Conservation (phyloP, 2,888 invertebrate species). For the Empis stercorea region DNA sequence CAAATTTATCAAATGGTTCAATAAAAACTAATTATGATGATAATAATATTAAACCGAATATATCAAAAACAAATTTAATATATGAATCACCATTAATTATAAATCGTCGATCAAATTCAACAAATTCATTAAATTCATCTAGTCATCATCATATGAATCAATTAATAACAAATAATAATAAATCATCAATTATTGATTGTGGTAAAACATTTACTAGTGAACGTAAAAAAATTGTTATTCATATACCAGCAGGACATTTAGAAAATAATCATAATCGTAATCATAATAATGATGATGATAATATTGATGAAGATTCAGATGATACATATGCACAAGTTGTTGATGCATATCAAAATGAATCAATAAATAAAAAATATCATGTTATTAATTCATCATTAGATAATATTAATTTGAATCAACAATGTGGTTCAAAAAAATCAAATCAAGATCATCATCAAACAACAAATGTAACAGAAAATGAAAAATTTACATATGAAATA, state of each 20-base stretch:
- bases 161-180: neutral
- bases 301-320: constrained; percentile 5
- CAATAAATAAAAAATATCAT: constrained; percentile 8
- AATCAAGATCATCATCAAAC: too few species aligned
- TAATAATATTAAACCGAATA: constrained; percentile 9
- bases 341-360: neutral
- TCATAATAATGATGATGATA: too few species aligned
- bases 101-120: constrained; percentile 1
- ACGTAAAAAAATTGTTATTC: constrained; percentile 19
- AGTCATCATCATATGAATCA: constrained; percentile 2
- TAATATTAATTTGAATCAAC: constrained; percentile 7
- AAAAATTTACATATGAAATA: constrained; percentile 19
- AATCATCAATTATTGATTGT: too few species aligned
- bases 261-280: too few species aligned
- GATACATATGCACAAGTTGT: neutral
- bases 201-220: constrained; percentile 13
- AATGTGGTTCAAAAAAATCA: too few species aligned
- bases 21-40: neutral
- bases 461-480: constrained; percentile 11
- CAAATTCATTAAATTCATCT: constrained; percentile 2
- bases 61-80: constrained; percentile 18
- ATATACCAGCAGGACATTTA: constrained; percentile 15
- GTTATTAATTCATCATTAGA: constrained; percentile 12
- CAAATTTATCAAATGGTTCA: too few species aligned
- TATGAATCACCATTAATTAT: constrained; percentile 14